These are phyloP conservation scores for Apamea monoglypha DNA, from an alignment of 2,888 invertebrate genomes.

Conservation along the genomic window DNA sequence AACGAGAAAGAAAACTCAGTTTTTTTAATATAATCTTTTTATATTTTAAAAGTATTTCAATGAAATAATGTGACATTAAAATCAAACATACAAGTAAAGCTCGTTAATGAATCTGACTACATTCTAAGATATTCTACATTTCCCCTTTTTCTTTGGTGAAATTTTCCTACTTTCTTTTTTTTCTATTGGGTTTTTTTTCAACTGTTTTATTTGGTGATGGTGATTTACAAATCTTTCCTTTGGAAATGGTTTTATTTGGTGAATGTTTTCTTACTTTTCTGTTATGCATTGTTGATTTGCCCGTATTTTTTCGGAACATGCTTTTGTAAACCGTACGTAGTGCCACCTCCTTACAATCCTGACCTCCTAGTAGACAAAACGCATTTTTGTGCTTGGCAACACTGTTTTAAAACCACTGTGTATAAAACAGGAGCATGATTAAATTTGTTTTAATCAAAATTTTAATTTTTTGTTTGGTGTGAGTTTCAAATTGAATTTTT, in stretches of 20 bases:
- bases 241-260: slow-evolving; percentile 53
- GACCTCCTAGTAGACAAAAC: slow-evolving; percentile 24
- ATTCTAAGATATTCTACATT: slow-evolving; percentile 6
- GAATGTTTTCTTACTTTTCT: slow-evolving; percentile 64
- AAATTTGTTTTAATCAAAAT: slow-evolving; percentile 17
- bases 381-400: slow-evolving; percentile 24
- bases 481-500: neutral
- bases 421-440: slow-evolving; percentile 39
- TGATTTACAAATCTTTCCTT: slow-evolving; percentile 38
- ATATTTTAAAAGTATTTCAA: neutral
- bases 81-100: neutral
- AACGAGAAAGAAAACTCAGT: too few relatives aligned
- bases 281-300: slow-evolving; percentile 83
- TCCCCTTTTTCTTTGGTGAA: slow-evolving; percentile 12
- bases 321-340: slow-evolving; percentile 53
- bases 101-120: slow-evolving; percentile 43
- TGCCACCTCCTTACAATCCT: slow-evolving; percentile 31
- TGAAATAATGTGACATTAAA: neutral
- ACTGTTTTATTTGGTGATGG: slow-evolving; percentile 15
- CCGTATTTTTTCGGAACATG: slow-evolving; percentile 65
- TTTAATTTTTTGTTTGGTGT: slow-evolving; percentile 7
- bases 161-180: slow-evolving; percentile 10
- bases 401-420: slow-evolving; percentile 23
- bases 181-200: neutral
- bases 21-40: neutral